A percentile compares a stretch with the other conserved stretches of the same genome.
Conservation (phyloP, 2,888 invertebrate species). For the Allolobophora icterica region DNA sequence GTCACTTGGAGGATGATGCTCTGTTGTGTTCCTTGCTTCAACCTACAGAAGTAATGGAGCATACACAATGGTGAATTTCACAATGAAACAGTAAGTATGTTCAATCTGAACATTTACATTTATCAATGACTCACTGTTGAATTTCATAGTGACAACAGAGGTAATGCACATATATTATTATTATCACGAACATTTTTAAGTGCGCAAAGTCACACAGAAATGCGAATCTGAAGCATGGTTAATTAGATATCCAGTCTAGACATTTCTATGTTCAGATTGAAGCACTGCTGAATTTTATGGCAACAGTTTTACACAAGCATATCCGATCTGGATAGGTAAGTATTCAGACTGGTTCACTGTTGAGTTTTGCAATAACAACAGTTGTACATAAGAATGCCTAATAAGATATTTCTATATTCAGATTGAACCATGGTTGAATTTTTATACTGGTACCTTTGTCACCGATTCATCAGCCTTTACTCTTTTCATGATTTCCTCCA, state of each 20-base stretch:
- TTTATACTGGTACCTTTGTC: background rate
- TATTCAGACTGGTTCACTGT: background rate
- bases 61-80: background rate
- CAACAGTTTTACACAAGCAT: background rate
- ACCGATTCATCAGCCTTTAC: constrained; percentile 8
- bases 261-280: background rate
- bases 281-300: background rate
- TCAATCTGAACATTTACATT: background rate
- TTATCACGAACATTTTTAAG: too few relatives aligned
- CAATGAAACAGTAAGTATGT: background rate
- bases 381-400: background rate
- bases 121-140: background rate
- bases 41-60: background rate
- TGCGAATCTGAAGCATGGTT: too few relatives aligned
- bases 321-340: too few relatives aligned
- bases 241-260: background rate
- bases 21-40: background rate
- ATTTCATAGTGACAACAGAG: too few relatives aligned
- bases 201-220: too few relatives aligned
- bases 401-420: background rate
- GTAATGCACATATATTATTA: background rate
- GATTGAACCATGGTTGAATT: background rate
- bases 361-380: background rate
- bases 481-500: background rate
- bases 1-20: background rate